Base-by-base conservation (phyloP, 2,888 invertebrate genomes). In the Bugula neritina region DNA sequence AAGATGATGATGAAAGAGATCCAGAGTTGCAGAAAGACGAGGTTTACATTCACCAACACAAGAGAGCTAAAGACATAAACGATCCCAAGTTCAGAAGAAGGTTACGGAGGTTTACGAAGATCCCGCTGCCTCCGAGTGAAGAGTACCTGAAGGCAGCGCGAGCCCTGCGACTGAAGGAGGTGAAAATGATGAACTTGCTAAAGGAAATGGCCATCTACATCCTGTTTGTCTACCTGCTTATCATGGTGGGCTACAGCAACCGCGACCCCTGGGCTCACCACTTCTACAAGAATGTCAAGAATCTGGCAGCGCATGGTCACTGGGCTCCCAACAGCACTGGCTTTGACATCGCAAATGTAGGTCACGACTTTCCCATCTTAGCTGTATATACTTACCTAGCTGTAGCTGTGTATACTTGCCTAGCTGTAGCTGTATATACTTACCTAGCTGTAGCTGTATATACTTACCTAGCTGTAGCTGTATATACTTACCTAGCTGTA, bases 201-300 rank as follows among this genome's bases (percentile, higher is more conserved):
- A 72, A 74, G 54, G 79, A 79, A 69, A 76, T 79, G 29, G 54
- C 75, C 2, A 70, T 77, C 13, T 79, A 79, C 72, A 52, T 78
- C 21, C 57, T 77, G n/a, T 79, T 77, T 73, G 73, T 79, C 29
- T 74, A 74, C 34, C 71, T 79, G 0, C 58, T 79, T 25, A 73
- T 77, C 72, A 71, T 77, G 63, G 75, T 79, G 29, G 76, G 75
- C 71, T 79, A 79, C 72, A 75, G 74, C 1, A 79, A 78, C 72
- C 43, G 76, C 29, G 78, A 78, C 71, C 74, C 75, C 0, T 73
- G 76, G 72, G 76, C 78, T 1, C 76, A 75, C 69, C 54, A 69
- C 57, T 57, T 77, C 69, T 75, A 76, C 72, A 35, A 71, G 2
- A 74, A 75, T 52, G 74, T 76, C 35, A 58, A 75, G 57, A 74